These are phyloP conservation scores for Melipona beecheii DNA, from an alignment of 2,888 invertebrate species.

Conservation along the genomic window DNA sequence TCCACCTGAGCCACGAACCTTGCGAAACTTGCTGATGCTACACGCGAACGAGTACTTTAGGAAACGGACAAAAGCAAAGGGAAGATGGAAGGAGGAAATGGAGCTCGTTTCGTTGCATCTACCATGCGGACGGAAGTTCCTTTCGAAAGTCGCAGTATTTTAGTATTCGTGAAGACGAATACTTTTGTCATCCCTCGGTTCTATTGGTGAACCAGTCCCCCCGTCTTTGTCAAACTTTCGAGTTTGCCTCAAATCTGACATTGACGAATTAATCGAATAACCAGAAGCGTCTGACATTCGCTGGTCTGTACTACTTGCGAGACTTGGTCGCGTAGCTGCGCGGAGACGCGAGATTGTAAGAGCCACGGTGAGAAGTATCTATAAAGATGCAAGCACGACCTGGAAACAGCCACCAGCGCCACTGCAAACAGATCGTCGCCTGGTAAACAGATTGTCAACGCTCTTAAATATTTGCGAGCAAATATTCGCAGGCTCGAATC, in stretches of 20 bases:
- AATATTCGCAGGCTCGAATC: neutral
- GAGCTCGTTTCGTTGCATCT: conserved; percentile 15
- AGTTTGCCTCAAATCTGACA: too few species aligned
- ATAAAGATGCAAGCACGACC: neutral
- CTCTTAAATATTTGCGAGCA: neutral
- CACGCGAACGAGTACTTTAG: conserved; percentile 19
- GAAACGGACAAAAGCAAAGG: neutral
- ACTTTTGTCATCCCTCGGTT: too few species aligned
- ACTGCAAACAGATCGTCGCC: neutral
- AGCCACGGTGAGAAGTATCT: neutral
- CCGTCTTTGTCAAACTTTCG: neutral
- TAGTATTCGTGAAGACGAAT: too few species aligned
- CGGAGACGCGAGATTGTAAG: too few species aligned
- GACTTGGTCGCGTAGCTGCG: too few species aligned
- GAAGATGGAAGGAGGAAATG: neutral
- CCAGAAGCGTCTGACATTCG: conserved; percentile 4
- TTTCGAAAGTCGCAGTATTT: neutral
- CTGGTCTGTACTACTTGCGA: conserved; percentile 16
- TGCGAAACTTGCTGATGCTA: conserved; percentile 46
- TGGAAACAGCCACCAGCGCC: too few species aligned
- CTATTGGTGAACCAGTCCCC: neutral
- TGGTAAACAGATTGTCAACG: neutral
- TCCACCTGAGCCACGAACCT: conserved; percentile 17
- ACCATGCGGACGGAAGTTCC: neutral
- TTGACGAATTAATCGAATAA: neutral